Conservation (phyloP, 2,113 vertebrate species). For the Urocynchramus pylzowi region DNA sequence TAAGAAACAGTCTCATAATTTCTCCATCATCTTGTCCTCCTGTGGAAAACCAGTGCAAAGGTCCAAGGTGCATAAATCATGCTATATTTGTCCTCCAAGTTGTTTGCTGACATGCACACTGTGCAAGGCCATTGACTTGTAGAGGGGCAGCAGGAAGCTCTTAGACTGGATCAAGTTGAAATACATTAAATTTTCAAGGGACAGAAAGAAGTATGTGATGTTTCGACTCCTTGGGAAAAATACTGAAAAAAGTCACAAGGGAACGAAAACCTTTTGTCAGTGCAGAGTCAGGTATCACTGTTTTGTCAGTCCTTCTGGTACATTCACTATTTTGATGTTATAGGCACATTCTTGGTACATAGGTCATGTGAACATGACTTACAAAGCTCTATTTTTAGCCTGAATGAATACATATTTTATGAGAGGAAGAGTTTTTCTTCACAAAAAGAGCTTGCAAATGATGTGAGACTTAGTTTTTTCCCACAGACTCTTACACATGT, state of each 20-base stretch:
- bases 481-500: constrained; percentile 43
- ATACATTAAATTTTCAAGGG: not conserved
- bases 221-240: not conserved
- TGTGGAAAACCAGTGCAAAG: not conserved
- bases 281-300: constrained; percentile 17
- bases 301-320: not conserved
- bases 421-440: constrained; percentile 48
- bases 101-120: not conserved
- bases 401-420: constrained; percentile 50
- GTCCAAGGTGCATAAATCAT: not conserved
- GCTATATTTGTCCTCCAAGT: not conserved
- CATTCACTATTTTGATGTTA: not conserved
- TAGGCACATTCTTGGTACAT: constrained; percentile 37
- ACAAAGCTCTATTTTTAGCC: constrained; percentile 51
- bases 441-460: constrained; percentile 24
- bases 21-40: not conserved
- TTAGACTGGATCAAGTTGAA: not conserved
- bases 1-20: not conserved
- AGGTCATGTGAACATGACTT: constrained; percentile 67
- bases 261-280: not conserved
- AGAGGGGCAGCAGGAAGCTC: not conserved
- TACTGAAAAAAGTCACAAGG: not conserved
- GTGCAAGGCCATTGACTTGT: not conserved
- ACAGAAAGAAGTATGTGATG: not conserved
- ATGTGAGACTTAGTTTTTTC: constrained; percentile 53